These are phyloP conservation scores for Nasonia giraulti DNA, from an alignment of 1,140 invertebrate species.

Conservation along the genomic window DNA sequence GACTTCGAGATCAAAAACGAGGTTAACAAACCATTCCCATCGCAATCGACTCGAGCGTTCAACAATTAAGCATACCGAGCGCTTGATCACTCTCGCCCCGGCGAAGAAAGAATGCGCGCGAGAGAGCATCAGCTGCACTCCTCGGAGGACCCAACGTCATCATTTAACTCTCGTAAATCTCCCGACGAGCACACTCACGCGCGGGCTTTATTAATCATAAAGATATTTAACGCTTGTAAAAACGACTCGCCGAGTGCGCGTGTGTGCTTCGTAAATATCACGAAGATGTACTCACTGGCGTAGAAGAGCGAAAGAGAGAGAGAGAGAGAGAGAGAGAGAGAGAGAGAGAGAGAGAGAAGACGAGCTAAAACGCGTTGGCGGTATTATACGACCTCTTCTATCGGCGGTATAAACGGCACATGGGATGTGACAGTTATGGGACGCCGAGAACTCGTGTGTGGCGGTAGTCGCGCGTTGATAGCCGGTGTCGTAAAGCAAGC, in stretches of 20 bases:
- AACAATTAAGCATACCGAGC: neutral
- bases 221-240: slow-evolving; percentile 48
- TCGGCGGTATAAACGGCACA: slow-evolving; percentile 66
- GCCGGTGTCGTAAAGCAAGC: slow-evolving; percentile 62
- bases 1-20: neutral
- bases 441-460: slow-evolving; percentile 56
- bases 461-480: slow-evolving; percentile 2
- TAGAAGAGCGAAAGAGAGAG: neutral
- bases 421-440: slow-evolving; percentile 72
- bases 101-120: neutral
- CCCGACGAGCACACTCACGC: neutral
- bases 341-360: neutral
- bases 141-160: neutral
- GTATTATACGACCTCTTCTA: neutral
- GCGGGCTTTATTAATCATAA: slow-evolving; percentile 48
- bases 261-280: slow-evolving; percentile 42
- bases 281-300: neutral
- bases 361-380: neutral
- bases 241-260: slow-evolving; percentile 9
- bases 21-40: slow-evolving; percentile 13
- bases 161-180: slow-evolving; percentile 39
- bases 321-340: neutral
- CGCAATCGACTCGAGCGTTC: neutral
- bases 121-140: neutral
- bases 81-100: neutral